These are phyloP conservation scores for Raillietiella orientalis DNA, from an alignment of 2,888 invertebrate species.

Conservation along the genomic window DNA sequence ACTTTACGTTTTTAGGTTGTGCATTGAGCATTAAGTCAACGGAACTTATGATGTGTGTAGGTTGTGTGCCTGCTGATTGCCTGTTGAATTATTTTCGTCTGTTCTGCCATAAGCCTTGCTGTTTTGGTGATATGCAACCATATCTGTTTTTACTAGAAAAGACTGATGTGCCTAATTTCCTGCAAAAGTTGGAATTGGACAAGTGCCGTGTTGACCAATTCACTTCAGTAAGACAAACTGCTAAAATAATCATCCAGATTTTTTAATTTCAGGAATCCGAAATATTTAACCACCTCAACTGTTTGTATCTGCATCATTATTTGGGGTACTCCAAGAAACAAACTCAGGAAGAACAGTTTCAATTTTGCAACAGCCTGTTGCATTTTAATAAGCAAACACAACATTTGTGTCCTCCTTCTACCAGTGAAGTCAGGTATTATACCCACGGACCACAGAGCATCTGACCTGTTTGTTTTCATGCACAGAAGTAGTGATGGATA, in stretches of 20 bases:
- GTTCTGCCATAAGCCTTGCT: conserved; percentile 61
- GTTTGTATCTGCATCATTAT: conserved; percentile 34
- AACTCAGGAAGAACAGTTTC: too few relatives aligned
- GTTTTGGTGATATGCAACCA: conserved; percentile 42
- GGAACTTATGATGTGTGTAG: not conserved
- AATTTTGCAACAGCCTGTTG: conserved; percentile 24
- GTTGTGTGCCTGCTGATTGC: conserved; percentile 8
- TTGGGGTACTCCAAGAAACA: too few relatives aligned
- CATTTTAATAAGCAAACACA: conserved; percentile 28
- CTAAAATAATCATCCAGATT: too few relatives aligned
- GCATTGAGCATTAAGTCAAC: not conserved
- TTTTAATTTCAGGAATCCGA: conserved; percentile 17
- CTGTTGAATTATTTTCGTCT: conserved; percentile 40
- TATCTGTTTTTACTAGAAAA: conserved; percentile 31
- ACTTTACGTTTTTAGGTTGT: not conserved
- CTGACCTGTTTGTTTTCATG: too few relatives aligned
- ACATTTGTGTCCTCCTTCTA: too few relatives aligned
- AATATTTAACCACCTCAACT: conserved; percentile 49
- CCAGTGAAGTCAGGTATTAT: too few relatives aligned
- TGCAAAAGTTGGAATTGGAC: conserved; percentile 11
- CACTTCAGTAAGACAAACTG: too few relatives aligned
- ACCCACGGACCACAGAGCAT: too few relatives aligned
- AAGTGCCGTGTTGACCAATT: too few relatives aligned
- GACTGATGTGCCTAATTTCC: conserved; percentile 16
- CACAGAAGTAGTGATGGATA: too few relatives aligned